Evolutionary conservation across 2,888 invertebrate species (phyloP), one percentile per base, ranked within the genome.

Genomic region (Loripinus fragilis): DNA sequence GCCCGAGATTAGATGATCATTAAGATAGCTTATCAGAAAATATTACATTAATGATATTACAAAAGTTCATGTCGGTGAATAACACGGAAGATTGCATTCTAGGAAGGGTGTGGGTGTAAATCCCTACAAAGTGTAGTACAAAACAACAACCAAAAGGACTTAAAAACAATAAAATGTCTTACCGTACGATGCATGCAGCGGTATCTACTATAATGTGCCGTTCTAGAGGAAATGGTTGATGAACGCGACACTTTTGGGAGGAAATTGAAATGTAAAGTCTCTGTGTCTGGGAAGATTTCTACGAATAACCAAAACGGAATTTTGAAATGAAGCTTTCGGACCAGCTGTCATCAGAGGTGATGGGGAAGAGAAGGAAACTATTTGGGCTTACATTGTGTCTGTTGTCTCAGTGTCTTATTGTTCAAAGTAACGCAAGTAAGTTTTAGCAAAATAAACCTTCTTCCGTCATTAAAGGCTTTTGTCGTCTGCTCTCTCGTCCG

Each of bases 11-110:
- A 25, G 55, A 55, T 55, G 25, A 55, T n/a, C n/a, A n/a, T n/a
- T 25, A 28, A 55, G n/a, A 12, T 38, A 28, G 55, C 23, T 55
- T 55, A 55, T 55, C 55, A 55, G 23, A 7, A 55, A 55, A 23
- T 48, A 25, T 23, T 55, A 55, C 55, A 55, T 28, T 55, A 55
- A 55, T 25, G 25, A 55, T 25, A 55, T 55, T 55, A 55, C 25
- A 28, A 7, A 23, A 25, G 15, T 55, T 17, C 7, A n/a, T 28
- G 2, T 25, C 55, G 3, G 2, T 28, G 55, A 28, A 55, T 55
- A 55, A 55, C 55, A 55, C 23, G n/a, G 3, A 55, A 55, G 55
- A 55, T 55, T 25, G 15, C 23, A 5, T 55, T 55, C 55, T 55
- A 55, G 55, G 55, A 55, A 55, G 55, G 15, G 15, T 25, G 15